Evolutionary conservation across 2,888 invertebrate species (phyloP), one percentile per base, ranked within the genome.

Genomic region (Standfussiana lucernea): DNA sequence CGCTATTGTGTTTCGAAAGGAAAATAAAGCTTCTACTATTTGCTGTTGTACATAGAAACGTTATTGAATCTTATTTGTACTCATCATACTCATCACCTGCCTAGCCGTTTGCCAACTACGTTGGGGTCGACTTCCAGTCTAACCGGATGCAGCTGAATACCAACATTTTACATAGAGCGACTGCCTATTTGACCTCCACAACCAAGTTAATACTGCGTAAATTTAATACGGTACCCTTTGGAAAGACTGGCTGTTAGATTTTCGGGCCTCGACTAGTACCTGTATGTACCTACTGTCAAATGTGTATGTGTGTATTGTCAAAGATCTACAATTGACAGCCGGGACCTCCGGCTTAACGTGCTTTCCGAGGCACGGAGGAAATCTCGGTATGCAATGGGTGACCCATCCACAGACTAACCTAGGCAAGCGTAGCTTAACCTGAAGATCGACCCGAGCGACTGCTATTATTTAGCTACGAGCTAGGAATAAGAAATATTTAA

Each of bases 1-100:
- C 2, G 47, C 61, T 53, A 42, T 67, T 67, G 72, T 67, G 21
- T 59, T 50, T 53, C 4, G 35, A 75, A 72, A 37, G 66, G 6
- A 84, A 84, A 84, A 71, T 66, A 80, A 84, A 80, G 72, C 35
- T 59, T 11, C 3, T n/a, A 72, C 24, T 37, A 40, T 32, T 40
- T 56, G 28, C 56, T 28, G 28, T 21, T n/a, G n/a, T n/a, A 56
- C 35, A 32, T 5, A 28, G 37, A 35, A 42, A 28, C 53, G 35
- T 11, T 40, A n/a, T 50, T 47, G 0, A 50, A 35, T 50, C 18
- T 35, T 40, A 47, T 62, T 73, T 50, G 32, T 24, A 40, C 47
- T 32, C 24, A 13, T 13, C n/a, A n/a, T n/a, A n/a, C n/a, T 11
- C 56, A 28, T 56, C 28, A 56, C 8, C 18, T 7, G 18, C 2